Base-by-base conservation (phyloP, 2,113 vertebrate species). In the Hippocampus barbouri region DNA sequence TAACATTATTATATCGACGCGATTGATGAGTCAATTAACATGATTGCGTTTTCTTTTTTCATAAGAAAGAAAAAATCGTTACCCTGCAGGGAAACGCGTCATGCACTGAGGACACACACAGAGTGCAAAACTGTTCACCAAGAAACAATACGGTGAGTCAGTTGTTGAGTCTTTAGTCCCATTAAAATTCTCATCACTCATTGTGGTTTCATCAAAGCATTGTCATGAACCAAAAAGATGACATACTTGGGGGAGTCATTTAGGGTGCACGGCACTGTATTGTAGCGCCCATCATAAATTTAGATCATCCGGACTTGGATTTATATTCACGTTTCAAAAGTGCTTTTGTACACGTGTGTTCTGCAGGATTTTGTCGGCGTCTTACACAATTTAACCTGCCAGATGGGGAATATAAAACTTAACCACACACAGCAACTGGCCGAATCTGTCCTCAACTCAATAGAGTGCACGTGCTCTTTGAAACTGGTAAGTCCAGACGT, bases 341-440 rank as follows among this genome's bases (percentile, higher is more conserved):
- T 8, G 62, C 68, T 73, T 18, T 61, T 3, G n/a, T 21, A 2
- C 69, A 0, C 5, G 3, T 79, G 25, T 79, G 1, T 68, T 70
- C 45, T 61, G 25, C 84, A 89, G 88, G 53, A 61, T 51, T 0
- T 73, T 40, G 30, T 79, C 63, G 54, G 1, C 12, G 71, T 12
- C 68, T 51, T 91, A 54, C 56, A 75, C 60, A 27, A 0, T 4
- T 68, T 86, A 45, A 56, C 75, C 56, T 89, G 88, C 80, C 85
- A 27, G 74, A 83, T 89, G 77, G 23, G 21, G 49, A 61, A 1
- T 0, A 73, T 79, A 21, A 4, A 1, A 0, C 20, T 72, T 49
- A 1, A 9, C 4, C 0, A 57, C 0, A 73, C 66, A 14, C 1
- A 43, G 0, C 0, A 0, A 4, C 20, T 81, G 78, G 21, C 0